These are phyloP conservation scores for Diplosoma virens DNA, from an alignment of 23 tunicate genomes.

Conservation along the genomic window DNA sequence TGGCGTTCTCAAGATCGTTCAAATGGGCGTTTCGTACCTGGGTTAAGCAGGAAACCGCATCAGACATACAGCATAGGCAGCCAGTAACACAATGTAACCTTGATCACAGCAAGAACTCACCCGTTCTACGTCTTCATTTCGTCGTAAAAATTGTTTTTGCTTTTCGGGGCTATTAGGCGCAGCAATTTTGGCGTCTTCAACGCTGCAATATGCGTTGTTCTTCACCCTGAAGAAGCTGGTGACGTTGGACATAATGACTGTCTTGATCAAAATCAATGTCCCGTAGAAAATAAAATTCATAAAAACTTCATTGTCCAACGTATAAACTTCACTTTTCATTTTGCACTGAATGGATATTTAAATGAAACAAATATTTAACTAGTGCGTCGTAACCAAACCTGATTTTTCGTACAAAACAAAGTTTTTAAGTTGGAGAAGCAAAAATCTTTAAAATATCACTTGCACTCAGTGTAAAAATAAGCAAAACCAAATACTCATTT, in stretches of 20 bases:
- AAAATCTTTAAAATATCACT: too few relatives aligned
- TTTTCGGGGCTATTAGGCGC: slow-evolving; percentile 39
- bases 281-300: slow-evolving; percentile 40
- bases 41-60: not conserved
- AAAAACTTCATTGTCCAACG: slow-evolving; percentile 51
- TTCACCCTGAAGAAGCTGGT: slow-evolving; percentile 28
- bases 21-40: slow-evolving; percentile 74
- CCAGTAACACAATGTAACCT: not conserved
- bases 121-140: slow-evolving; percentile 46
- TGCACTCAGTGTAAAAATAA: too few relatives aligned
- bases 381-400: too few relatives aligned
- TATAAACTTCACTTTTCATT: not conserved
- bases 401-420: too few relatives aligned
- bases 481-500: too few relatives aligned
- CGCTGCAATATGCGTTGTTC: slow-evolving; percentile 3
- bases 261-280: slow-evolving; percentile 42
- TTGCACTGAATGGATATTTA: too few relatives aligned
- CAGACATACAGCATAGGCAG: not conserved
- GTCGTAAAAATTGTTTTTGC: slow-evolving; percentile 36
- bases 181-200: slow-evolving; percentile 44
- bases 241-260: slow-evolving; percentile 27
- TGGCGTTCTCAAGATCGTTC: slow-evolving; percentile 82
- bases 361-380: too few relatives aligned
- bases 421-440: too few relatives aligned
- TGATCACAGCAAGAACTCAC: not conserved